Evolutionary conservation across 2,888 invertebrate genomes (phyloP), one percentile per base, ranked within the genome.

Genomic region (Oxytorus armatus): DNA sequence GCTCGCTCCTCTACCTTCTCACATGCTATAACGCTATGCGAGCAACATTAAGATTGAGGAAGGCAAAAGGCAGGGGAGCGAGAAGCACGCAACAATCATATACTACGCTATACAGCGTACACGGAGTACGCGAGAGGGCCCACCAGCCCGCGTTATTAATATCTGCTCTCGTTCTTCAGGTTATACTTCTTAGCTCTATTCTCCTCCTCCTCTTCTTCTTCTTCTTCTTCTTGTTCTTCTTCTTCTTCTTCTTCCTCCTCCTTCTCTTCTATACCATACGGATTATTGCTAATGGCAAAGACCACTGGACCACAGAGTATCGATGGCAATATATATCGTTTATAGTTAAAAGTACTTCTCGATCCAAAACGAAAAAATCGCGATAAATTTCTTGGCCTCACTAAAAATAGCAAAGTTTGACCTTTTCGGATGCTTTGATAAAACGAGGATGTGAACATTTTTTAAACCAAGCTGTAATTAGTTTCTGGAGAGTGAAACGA

Each of bases 21-120:
- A 86, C 88, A 87, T 84, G 86, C 86, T 85, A 86, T n/a, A n/a
- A n/a, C 86, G 86, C 86, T 88, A 86, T 86, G 88, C 85, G 87
- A 88, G 89, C 84, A 88, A 88, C 89, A 88, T 90, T 89, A 87
- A 88, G 85, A 85, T 87, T 83, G 87, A 86, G 86, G 86, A 86
- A 87, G 87, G 86, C 85, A 85, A 81, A 81, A 85, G 82, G 81
- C 84, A 79, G 77, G 79, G 83, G 83, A 84, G 84, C 84, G 84
- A 84, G 85, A 85, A 87, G 86, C 85, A 85, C 84, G 85, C 86
- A 84, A 86, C 85, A 85, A 87, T 84, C 85, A 85, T 85, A 87
- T 85, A 83, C 85, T 82, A 76, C 36, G 55, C 49, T 70, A 51
- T 81, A 69, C 42, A 44, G 25, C 61, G 47, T 57, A 44, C 47